Base-by-base conservation (phyloP, 2,113 vertebrate species). In the Pseudonaja textilis region DNA sequence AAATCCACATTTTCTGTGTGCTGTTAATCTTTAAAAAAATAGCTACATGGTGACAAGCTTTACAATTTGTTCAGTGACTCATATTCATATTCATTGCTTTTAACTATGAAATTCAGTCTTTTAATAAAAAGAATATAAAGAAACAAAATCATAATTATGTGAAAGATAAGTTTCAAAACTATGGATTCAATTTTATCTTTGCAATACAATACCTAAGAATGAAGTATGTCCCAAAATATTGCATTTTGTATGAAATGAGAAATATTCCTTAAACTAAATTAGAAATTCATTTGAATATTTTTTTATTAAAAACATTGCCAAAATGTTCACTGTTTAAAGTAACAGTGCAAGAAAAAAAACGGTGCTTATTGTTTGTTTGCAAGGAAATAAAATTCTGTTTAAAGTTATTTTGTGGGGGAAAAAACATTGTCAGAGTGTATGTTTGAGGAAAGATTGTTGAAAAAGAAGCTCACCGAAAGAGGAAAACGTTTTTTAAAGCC, bases 1-100 rank as follows among this genome's bases (percentile, higher is more conserved):
- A 97, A 97, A 97, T 97, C 94, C 96, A 97, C 95, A 97, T 94
- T 97, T 97, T 98, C 97, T 96, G 96, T 97, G 97, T 97, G 95
- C 97, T 97, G 93, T 95, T 98, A 97, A 97, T 97, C 94, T 96
- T 96, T 96, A 92, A 96, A 97, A 50, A 97, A 97, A 95, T 96
- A 95, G 96, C 93, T 97, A 97, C 97, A 97, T 96, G 96, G 97
- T 94, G 93, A 94, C 93, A 97, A 96, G 95, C 94, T 96, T 95
- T 93, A 93, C 96, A n/a, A 96, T 95, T 95, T 94, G 96, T 95
- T 97, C 95, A 91, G 94, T 93, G 92, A 95, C 85, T 95, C 94
- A 96, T 95, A 92, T 94, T 91, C 95, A 90, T 92, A 93, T 97
- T 96, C 93, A 93, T 93, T 96, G 61, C 88, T 95, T 96, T 95